Evolutionary conservation across 2,888 invertebrate genomes (phyloP).

Genomic region (Bibio marci): DNA sequence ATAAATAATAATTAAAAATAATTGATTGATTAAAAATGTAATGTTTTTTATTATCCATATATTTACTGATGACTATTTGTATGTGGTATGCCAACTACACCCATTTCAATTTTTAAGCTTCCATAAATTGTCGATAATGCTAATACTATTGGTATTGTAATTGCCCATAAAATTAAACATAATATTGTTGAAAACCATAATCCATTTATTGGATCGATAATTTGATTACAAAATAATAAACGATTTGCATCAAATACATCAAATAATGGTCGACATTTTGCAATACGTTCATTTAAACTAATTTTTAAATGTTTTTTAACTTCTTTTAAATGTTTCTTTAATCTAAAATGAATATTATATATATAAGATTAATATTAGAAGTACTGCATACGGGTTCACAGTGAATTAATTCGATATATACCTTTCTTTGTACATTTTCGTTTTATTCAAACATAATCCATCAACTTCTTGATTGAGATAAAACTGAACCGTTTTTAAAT

Average conservation of each 20-base stretch:
- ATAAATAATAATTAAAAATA: not conserved
- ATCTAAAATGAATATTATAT: conserved; percentile 32
- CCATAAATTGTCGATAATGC: conserved; percentile 30
- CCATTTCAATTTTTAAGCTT: conserved; percentile 15
- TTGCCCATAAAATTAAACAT: conserved; percentile 38
- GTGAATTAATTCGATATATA: too few species aligned
- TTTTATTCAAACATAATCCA: conserved; percentile 50
- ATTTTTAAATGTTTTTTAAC: conserved; percentile 47
- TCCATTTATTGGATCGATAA: conserved; percentile 35
- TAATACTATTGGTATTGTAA: conserved; percentile 42
- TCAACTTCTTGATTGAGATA: conserved; percentile 56
- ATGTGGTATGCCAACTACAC: conserved; percentile 7
- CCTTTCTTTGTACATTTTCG: conserved; percentile 24
- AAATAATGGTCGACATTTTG: conserved; percentile 55
- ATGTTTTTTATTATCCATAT: conserved; percentile 5
- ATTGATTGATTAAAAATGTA: conserved; percentile 1
- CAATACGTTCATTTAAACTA: conserved; percentile 44
- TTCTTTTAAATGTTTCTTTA: conserved; percentile 46
- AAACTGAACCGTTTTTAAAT: conserved; percentile 59
- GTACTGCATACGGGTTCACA: too few species aligned
- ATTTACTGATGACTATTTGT: conserved; percentile 14
- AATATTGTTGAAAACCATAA: conserved; percentile 50
- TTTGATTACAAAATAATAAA: conserved; percentile 29
- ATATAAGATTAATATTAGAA: too few species aligned
- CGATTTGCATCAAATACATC: conserved; percentile 48